phyloP scores from a whole-genome alignment of 2,888 invertebrate species.

The Dorcus parallelipipedus region DNA sequence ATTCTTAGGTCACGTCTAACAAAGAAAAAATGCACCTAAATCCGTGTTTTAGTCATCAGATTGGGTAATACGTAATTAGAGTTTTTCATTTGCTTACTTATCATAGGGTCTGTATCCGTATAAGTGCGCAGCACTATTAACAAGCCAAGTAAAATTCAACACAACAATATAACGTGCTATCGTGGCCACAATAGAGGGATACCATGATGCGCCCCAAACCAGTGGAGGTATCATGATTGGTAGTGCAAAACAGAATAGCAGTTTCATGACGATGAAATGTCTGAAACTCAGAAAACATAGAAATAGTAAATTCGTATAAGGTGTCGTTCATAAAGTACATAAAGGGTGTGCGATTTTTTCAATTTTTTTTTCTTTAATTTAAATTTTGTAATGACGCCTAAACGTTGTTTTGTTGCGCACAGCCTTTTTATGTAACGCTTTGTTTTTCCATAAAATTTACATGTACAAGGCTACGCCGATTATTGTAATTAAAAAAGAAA shows the following conservation, averaged over 20 bases:
- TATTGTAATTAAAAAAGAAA: background rate
- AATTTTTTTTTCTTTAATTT: no score
- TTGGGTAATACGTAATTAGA: no score
- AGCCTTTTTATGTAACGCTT: no score
- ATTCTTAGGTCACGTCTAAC: no score
- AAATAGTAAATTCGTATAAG: background rate
- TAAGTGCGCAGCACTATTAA: slow-evolving; percentile 85
- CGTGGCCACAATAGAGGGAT: slow-evolving; percentile 62
- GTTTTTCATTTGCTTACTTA: slow-evolving; percentile 46
- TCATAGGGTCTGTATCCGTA: slow-evolving; percentile 76
- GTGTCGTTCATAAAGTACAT: background rate
- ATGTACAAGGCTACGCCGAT: no score
- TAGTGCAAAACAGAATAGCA: slow-evolving; percentile 66
- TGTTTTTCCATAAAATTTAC: no score
- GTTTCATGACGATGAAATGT: slow-evolving; percentile 64
- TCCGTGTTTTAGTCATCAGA: no score
- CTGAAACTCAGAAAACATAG: slow-evolving; percentile 41
- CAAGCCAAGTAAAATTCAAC: slow-evolving; percentile 85
- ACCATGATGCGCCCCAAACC: slow-evolving; percentile 67
- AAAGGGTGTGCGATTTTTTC: no score
- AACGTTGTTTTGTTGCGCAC: no score
- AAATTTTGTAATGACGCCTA: no score
- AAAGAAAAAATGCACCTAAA: background rate
- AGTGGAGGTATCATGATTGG: slow-evolving; percentile 69
- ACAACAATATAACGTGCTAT: slow-evolving; percentile 70